Base-by-base conservation (phyloP, 2,888 invertebrate genomes). In the Lacanobia wlatinum region DNA sequence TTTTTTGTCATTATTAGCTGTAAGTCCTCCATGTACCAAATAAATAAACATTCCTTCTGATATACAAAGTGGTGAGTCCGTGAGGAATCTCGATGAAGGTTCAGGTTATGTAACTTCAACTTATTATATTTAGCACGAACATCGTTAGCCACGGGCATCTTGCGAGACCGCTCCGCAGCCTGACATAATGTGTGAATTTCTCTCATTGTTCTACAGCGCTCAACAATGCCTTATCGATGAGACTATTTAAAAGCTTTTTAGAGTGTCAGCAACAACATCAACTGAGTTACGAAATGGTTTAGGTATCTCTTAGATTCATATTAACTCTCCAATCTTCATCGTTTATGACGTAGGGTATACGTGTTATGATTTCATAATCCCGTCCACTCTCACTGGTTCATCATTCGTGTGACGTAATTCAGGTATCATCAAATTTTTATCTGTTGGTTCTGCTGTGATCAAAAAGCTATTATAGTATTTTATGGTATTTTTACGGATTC, bases 141-240 rank as follows among this genome's bases (percentile, higher is more conserved):
- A 74, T 77, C 70, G 70, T 80, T 87, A 79, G 76, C 72, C 60
- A 70, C 65, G 66, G 65, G 71, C 73, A 76, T 74, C 78, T 86
- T 84, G 80, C 78, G 76, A 78, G 82, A 77, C 67, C 78, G 62
- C 60, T 61, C 74, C 72, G 78, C 21, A 63, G 65, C 73, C 67
- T 84, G 87, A 86, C 86, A 87, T 88, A 88, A 87, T 89, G 90
- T 90, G 90, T 82, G 90, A 90, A 88, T 86, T 89, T 87, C 83
- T 80, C 84, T 87, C 87, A 88, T 89, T 89, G 87, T 90, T 88
- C 80, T 78, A 60, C 68, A 70, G 56, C 76, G 68, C 56, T 73
- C 62, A 78, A 80, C 80, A 81, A 82, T 78, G 69, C 75, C 71
- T 73, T 77, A 82, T 80, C 77, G 71, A 80, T 79, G 80, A 81